These are phyloP conservation scores for Anthoptus insignis DNA, from an alignment of 2,888 invertebrate genomes.

Conservation along the genomic window DNA sequence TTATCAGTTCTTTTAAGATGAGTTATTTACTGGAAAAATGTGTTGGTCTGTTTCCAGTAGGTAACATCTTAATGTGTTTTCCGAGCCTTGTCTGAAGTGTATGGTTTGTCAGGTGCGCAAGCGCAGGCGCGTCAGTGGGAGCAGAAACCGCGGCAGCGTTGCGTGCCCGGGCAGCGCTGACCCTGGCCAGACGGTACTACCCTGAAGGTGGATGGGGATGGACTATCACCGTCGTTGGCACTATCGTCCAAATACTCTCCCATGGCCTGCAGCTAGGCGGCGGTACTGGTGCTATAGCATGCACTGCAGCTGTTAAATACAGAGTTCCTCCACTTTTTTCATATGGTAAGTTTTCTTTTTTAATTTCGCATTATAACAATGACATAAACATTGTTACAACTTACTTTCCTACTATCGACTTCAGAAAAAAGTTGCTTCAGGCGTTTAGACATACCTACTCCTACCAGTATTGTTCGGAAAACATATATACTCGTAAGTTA, in stretches of 20 bases:
- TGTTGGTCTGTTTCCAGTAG: slow-evolving; percentile 7
- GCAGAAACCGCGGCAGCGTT: slow-evolving; percentile 80
- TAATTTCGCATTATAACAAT: no score
- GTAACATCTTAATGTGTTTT: slow-evolving; percentile 30
- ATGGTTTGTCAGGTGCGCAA: slow-evolving; percentile 81
- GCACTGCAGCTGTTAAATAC: slow-evolving; percentile 88
- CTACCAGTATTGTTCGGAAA: background rate
- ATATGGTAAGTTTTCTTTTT: slow-evolving; percentile 83
- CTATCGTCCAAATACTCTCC: slow-evolving; percentile 91
- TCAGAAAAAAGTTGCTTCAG: background rate
- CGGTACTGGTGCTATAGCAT: slow-evolving; percentile 88
- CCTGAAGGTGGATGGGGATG: slow-evolving; percentile 97
- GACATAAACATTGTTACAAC: no score
- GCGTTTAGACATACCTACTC: background rate
- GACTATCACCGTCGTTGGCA: slow-evolving; percentile 91
- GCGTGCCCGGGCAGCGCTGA: slow-evolving; percentile 88
- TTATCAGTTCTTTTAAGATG: slow-evolving; percentile 23
- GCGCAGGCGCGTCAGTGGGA: slow-evolving; percentile 79
- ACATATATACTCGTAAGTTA: no score
- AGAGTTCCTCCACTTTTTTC: slow-evolving; percentile 88
- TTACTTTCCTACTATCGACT: background rate
- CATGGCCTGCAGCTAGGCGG: slow-evolving; percentile 93
- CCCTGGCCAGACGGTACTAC: slow-evolving; percentile 92
- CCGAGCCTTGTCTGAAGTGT: slow-evolving; percentile 46
- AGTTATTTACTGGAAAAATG: slow-evolving; percentile 7